Evolutionary conservation across 2,888 invertebrate species (phyloP), one percentile per base, ranked within the genome.

Genomic region (Tridacna gigas): DNA sequence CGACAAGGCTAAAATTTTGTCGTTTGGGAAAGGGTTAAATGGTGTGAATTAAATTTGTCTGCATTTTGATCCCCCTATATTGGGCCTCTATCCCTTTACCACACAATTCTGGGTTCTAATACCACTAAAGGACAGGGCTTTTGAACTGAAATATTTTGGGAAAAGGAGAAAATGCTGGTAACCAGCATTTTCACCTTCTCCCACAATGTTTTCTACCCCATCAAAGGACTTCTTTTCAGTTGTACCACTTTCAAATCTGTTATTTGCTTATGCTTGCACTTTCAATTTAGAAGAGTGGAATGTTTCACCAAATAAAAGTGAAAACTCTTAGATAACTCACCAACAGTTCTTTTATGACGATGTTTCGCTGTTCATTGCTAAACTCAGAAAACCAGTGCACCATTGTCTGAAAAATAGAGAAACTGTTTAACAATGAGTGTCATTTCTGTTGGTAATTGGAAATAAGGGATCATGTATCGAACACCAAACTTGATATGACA

Each of bases 311-410:
- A n/a, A n/a, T n/a, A n/a, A n/a, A n/a, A n/a, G n/a, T n/a, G n/a
- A n/a, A n/a, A n/a, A 37, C 7, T 37, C 7, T 37, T 37, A 37
- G 2, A 37, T 37, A 26, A 85, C 92, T 90, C 88, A 92, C 95
- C 91, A 94, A 77, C n/a, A 95, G 86, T 66, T 93, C 91, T 89
- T 93, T 93, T 25, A 95, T 86, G 9, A 94, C 82, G 18, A 94
- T 89, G 86, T 94, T 94, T 86, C 92, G 94, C 81, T 95, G 94
- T 81, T 92, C 93, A 91, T 94, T 93, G 89, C 91, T 94, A 82
- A 94, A 94, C 76, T 94, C 93, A 65, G 90, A 86, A 90, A 94
- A 95, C 94, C 94, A 95, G 74, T 92, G 87, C 45, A 91, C 90
- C 86, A 94, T 93, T 63, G 89, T 88, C 94, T 94, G 91, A 78